Base-by-base conservation (phyloP, 1,140 invertebrate species). In the Zaprionus nigranus region DNA sequence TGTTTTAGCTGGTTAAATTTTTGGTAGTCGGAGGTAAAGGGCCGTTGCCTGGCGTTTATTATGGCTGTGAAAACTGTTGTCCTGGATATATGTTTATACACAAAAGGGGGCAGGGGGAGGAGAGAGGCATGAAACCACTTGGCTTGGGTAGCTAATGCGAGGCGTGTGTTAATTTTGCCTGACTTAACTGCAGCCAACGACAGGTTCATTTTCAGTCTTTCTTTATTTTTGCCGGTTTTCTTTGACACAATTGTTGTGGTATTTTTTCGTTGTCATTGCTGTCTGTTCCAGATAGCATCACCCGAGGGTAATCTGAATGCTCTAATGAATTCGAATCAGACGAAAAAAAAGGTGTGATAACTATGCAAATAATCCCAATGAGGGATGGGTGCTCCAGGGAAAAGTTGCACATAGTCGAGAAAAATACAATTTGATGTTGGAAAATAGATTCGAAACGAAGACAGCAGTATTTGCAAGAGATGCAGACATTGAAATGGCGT, bases 161-260 rank as follows among this genome's bases (percentile, higher is more conserved):
- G 38, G 46, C 40, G 61, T 74, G 77, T 75, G 83, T 82, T 86
- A 87, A 86, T 86, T 79, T 82, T 68, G 51, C 58, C 38, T n/a
- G 56, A 56, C 60, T 64, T 54, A 79, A 80, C 81, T 83, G 72
- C 73, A 80, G 59, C 36, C 67, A 59, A 72, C 67, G 79, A 82
- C 77, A 75, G 66, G 84, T 83, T 83, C 72, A 78, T 77, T 74
- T 40, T 49, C 60, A 65, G 54, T 56, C 26, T 43, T 36, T 40
- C 28, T 53, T 51, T 60, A 58, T 78, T 87, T 80, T 46, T 46
- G 40, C 43, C 70, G 68, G 67, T 70, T 67, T 70, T 70, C 59
- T 73, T 60, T 54, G 20, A 22, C 43, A 30, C 13, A 51, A 51
- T 51, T 51, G 46, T 51, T 51, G 13, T 38, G 26, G 24, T 51